These are phyloP conservation scores for Cabera pusaria DNA, from an alignment of 2,888 invertebrate genomes.

Conservation along the genomic window DNA sequence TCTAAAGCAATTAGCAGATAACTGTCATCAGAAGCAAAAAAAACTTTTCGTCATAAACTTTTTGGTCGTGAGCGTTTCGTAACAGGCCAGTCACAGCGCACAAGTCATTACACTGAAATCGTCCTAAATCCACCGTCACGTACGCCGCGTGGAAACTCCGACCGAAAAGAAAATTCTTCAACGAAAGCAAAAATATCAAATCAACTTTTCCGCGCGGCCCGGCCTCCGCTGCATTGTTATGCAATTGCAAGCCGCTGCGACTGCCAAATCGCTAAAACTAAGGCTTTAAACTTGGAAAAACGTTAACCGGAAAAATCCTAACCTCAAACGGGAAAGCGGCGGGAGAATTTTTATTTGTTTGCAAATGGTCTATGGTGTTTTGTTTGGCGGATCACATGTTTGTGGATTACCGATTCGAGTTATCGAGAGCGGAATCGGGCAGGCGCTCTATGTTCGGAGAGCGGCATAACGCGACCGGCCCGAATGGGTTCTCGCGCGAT, in stretches of 20 bases:
- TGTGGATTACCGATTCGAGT: slow-evolving; percentile 55
- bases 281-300: slow-evolving; percentile 56
- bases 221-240: slow-evolving; percentile 76
- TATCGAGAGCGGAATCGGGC: slow-evolving; percentile 62
- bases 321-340: slow-evolving; percentile 56
- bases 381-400: slow-evolving; percentile 58
- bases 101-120: slow-evolving; percentile 64
- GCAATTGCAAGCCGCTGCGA: slow-evolving; percentile 63
- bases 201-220: slow-evolving; percentile 69
- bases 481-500: slow-evolving; percentile 64
- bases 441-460: slow-evolving; percentile 45
- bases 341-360: slow-evolving; percentile 26
- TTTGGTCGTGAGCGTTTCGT: slow-evolving; percentile 64
- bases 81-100: slow-evolving; percentile 51
- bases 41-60: slow-evolving; percentile 61
- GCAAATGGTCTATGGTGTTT: slow-evolving; percentile 42
- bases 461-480: slow-evolving; percentile 60
- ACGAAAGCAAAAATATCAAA: slow-evolving; percentile 47
- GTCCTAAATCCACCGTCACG: slow-evolving; percentile 56
- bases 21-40: slow-evolving; percentile 59
- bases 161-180: slow-evolving; percentile 58
- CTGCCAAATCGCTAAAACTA: slow-evolving; percentile 58
- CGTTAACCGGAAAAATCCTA: slow-evolving; percentile 56
- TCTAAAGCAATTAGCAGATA: slow-evolving; percentile 68
- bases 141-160: slow-evolving; percentile 49